Evolutionary conservation across 92 coral and sea anemone species (phyloP).

Genomic region (Hydrozoanthus gracilis): DNA sequence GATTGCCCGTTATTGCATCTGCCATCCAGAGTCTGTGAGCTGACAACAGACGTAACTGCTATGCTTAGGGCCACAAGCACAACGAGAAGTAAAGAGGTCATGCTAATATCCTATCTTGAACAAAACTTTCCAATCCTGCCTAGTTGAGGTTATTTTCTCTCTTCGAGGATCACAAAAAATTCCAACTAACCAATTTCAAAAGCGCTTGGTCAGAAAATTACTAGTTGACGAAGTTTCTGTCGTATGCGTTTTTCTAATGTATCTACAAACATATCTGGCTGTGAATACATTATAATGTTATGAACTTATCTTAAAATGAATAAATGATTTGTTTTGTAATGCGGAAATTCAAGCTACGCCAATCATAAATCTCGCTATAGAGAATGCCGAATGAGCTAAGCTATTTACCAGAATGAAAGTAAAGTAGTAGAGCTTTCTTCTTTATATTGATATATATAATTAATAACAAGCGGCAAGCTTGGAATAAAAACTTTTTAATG

Average conservation of each 20-base stretch:
- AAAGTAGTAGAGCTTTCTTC: too few species aligned
- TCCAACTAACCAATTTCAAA: too few species aligned
- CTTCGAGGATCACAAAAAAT: not conserved
- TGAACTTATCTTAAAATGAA: not conserved
- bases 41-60: not conserved
- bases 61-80: constrained; percentile 25
- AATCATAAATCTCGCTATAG: not conserved
- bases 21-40: constrained; percentile 34
- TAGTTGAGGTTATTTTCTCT: not conserved
- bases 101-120: not conserved
- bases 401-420: too few species aligned
- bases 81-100: not conserved
- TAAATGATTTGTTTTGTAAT: not conserved
- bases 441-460: too few species aligned
- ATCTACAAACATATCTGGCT: not conserved
- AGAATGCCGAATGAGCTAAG: too few species aligned
- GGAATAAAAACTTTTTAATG: too few species aligned
- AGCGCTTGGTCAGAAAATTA: too few species aligned
- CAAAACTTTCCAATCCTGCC: not conserved
- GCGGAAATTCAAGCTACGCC: not conserved
- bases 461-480: too few species aligned
- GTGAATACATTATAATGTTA: not conserved
- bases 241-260: too few species aligned
- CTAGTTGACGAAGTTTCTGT: too few species aligned
- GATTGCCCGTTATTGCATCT: constrained; percentile 53